Percentiles rank a stretch among this genome's conserved stretches.
These are phyloP conservation scores for Drosophila orosa DNA, from an alignment of 1,140 invertebrate genomes.

Conservation along the genomic window DNA sequence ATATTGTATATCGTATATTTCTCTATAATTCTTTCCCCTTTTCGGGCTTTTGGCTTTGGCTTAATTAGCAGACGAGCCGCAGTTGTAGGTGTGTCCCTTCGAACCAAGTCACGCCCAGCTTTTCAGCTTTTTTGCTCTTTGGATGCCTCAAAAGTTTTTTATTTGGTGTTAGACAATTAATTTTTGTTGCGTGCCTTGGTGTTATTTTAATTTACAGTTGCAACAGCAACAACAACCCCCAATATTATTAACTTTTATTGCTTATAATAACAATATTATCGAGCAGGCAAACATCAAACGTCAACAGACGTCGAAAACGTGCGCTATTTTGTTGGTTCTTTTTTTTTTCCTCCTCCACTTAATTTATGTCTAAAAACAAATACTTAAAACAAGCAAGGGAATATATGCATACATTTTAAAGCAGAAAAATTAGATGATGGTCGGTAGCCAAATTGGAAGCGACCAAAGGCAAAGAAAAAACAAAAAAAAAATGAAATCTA, in stretches of 20 bases:
- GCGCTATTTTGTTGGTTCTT: constrained; percentile 27
- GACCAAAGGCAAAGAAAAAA: not conserved
- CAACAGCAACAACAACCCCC: constrained; percentile 27
- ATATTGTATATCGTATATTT: constrained; percentile 15
- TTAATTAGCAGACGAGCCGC: constrained; percentile 75
- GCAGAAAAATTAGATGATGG: constrained; percentile 37
- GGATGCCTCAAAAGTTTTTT: constrained; percentile 67
- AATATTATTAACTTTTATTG: constrained; percentile 56
- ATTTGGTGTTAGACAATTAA: constrained; percentile 84
- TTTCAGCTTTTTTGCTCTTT: constrained; percentile 22
- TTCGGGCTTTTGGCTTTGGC: constrained; percentile 8
- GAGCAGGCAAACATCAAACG: constrained; percentile 53
- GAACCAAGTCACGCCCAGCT: constrained; percentile 58
- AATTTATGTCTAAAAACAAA: constrained; percentile 66
- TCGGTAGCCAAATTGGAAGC: constrained; percentile 34
- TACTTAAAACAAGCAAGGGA: constrained; percentile 29
- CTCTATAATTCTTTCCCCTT: constrained; percentile 38
- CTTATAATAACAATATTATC: constrained; percentile 61
- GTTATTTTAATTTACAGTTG: constrained; percentile 83
- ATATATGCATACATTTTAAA: constrained; percentile 52
- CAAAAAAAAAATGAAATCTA: constrained; percentile 11
- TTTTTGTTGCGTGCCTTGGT: constrained; percentile 80
- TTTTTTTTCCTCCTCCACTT: not conserved
- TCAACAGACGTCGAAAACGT: constrained; percentile 26
- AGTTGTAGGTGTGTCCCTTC: constrained; percentile 68